Conservation (phyloP, 2,888 invertebrate genomes). For the Dorcus parallelipipedus region DNA sequence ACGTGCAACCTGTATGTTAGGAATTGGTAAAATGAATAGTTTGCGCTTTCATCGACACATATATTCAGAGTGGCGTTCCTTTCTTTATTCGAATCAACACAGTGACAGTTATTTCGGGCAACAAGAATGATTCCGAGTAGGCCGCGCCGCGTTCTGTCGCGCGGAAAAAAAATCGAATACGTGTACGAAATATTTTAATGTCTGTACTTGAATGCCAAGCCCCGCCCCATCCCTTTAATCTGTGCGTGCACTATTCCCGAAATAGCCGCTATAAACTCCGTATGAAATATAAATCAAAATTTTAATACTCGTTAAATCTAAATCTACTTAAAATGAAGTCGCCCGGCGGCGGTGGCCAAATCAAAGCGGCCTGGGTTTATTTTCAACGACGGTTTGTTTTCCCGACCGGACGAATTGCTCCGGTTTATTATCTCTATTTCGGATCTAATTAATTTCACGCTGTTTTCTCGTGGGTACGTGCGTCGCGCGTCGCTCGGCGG, state of each 20-base stretch:
- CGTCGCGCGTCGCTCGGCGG: neutral
- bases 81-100: no score
- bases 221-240: slow-evolving; percentile 25
- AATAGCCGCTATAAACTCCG: slow-evolving; percentile 28
- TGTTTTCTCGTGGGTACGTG: neutral
- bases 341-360: slow-evolving; percentile 20
- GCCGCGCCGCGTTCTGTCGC: no score
- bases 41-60: no score
- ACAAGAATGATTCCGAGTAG: no score
- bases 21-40: no score
- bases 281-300: slow-evolving; percentile 32
- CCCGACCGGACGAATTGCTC: slow-evolving; percentile 2
- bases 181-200: slow-evolving; percentile 26
- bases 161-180: slow-evolving; percentile 1
- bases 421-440: slow-evolving; percentile 25
- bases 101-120: no score
- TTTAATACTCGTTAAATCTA: slow-evolving; percentile 29
- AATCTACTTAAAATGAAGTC: slow-evolving; percentile 1
- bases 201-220: slow-evolving; percentile 23
- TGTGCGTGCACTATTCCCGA: slow-evolving; percentile 15
- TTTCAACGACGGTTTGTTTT: slow-evolving; percentile 20
- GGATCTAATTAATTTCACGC: neutral
- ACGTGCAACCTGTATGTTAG: no score
- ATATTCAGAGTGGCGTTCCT: no score
- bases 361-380: slow-evolving; percentile 20